Evolutionary conservation across 2,797 vertebrate genomes (phyloP).

Genomic region (Coracias cyanogaster): DNA sequence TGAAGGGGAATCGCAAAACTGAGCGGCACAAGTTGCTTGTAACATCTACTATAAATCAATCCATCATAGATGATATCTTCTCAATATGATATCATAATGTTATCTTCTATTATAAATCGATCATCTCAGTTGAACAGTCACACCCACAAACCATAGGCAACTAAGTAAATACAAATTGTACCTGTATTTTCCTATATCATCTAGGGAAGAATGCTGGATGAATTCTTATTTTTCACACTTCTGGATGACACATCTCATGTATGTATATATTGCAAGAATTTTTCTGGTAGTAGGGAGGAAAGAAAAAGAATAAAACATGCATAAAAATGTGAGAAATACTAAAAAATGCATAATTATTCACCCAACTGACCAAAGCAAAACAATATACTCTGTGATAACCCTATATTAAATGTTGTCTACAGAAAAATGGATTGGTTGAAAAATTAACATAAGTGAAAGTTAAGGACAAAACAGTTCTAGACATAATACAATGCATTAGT

Average conservation of each 20-base stretch:
- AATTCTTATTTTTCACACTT: slow-evolving; percentile 18
- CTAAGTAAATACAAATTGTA: background rate
- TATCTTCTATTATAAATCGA: background rate
- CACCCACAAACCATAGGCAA: background rate
- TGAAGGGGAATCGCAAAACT: background rate
- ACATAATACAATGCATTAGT: background rate
- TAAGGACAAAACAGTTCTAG: background rate
- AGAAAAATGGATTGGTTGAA: background rate
- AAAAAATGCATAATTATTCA: background rate
- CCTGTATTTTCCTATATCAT: slow-evolving; percentile 29
- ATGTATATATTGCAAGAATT: slow-evolving; percentile 2
- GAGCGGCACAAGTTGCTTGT: background rate
- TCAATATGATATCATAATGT: background rate
- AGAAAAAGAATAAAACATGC: background rate
- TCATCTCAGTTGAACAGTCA: background rate
- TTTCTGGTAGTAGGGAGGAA: background rate
- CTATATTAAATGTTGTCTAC: background rate
- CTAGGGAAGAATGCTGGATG: background rate
- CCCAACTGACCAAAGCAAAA: background rate
- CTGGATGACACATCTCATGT: slow-evolving; percentile 33
- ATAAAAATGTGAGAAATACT: background rate
- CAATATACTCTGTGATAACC: background rate
- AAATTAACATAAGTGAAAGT: background rate
- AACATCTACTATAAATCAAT: background rate
- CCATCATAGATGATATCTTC: background rate